Conservation (phyloP, 1,140 invertebrate species). For the Macrobrachium nipponense region DNA sequence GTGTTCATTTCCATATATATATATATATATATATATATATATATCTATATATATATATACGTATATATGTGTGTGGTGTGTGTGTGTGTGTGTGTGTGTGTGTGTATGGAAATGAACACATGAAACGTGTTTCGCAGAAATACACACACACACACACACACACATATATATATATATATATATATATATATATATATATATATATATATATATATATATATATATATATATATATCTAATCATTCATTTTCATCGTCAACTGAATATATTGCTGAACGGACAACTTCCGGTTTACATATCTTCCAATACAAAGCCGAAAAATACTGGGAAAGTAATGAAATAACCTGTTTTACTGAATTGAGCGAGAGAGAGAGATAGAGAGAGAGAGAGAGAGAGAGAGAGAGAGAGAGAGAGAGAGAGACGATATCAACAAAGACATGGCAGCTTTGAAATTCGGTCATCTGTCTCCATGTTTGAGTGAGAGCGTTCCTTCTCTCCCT, state of each 20-base stretch:
- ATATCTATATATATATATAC: slow-evolving; percentile 2
- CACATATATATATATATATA: slow-evolving; percentile 10
- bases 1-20: too few species aligned
- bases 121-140: too few species aligned
- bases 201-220: slow-evolving; percentile 35
- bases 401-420: neutral
- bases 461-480: too few species aligned
- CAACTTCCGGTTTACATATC: neutral
- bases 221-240: slow-evolving; percentile 14
- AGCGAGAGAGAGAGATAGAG: slow-evolving; percentile 3
- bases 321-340: neutral
- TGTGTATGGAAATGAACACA: too few species aligned
- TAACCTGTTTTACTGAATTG: neutral
- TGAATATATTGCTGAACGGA: neutral
- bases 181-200: slow-evolving; percentile 28
- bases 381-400: slow-evolving; percentile 24
- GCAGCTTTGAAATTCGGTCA: too few species aligned
- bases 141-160: too few species aligned
- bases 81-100: too few species aligned
- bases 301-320: neutral
- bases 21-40: neutral
- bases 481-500: too few species aligned
- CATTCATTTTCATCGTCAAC: neutral
- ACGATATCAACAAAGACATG: too few species aligned
- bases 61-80: too few species aligned